Conservation (phyloP, 2,888 invertebrate genomes). For the Philonicus albiceps region DNA sequence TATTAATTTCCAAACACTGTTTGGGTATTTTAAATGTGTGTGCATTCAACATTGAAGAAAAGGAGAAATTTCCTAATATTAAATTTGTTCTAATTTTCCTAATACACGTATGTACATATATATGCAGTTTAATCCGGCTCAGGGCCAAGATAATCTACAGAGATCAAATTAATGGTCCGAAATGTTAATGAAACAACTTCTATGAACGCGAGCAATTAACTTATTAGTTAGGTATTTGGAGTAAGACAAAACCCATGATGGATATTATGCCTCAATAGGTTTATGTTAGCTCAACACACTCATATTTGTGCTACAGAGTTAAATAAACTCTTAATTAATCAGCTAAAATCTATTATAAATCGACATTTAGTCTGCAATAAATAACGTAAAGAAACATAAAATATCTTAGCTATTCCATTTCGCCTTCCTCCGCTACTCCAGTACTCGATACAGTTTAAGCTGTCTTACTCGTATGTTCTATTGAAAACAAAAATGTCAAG, state of each 20-base stretch:
- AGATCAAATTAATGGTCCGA: not conserved
- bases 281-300: not conserved
- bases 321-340: not conserved
- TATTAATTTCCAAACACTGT: not conserved
- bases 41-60: not conserved
- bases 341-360: not conserved
- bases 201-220: not conserved
- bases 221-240: not conserved
- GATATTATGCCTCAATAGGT: not conserved
- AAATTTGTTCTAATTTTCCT: not conserved
- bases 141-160: not conserved
- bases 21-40: not conserved
- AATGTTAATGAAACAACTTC: not conserved
- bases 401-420: not conserved
- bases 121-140: slow-evolving; percentile 9
- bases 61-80: slow-evolving; percentile 11
- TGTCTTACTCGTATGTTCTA: not conserved
- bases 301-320: not conserved
- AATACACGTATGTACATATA: not conserved
- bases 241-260: not conserved
- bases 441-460: not conserved
- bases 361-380: not conserved
- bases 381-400: not conserved
- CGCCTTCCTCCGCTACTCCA: not conserved
- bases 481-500: not conserved